Evolutionary conservation across 2,113 vertebrate genomes (phyloP).

Genomic region (Tympanuchus pallidicinctus): DNA sequence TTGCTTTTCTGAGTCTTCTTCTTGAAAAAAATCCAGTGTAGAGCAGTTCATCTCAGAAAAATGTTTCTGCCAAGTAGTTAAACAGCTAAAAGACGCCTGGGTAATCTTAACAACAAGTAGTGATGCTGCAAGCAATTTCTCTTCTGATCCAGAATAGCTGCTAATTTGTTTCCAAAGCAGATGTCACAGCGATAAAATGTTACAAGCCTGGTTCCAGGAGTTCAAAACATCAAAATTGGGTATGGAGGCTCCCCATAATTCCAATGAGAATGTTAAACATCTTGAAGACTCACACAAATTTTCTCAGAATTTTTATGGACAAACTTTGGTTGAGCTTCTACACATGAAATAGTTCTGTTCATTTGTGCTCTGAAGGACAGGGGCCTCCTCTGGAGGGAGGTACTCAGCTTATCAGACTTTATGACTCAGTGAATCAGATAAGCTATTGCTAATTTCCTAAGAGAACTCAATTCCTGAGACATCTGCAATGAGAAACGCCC

Average conservation of each 20-base stretch:
- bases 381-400: not conserved
- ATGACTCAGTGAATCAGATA: conserved; percentile 12
- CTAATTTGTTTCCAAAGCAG: not conserved
- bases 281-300: not conserved
- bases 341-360: not conserved
- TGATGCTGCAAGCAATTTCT: not conserved
- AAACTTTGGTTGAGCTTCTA: not conserved
- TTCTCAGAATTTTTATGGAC: not conserved
- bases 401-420: not conserved
- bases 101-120: not conserved
- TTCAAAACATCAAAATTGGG: not conserved
- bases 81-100: not conserved
- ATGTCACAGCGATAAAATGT: not conserved
- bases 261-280: not conserved
- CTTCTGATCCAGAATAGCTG: not conserved
- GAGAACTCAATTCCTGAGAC: not conserved
- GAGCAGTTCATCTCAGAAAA: not conserved
- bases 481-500: not conserved
- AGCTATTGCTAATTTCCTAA: not conserved
- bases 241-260: not conserved
- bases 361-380: not conserved
- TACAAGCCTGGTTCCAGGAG: not conserved
- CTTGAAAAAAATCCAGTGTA: not conserved
- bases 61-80: not conserved
- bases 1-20: not conserved